Evolutionary conservation across 92 coral and sea anemone genomes (phyloP).

Genomic region (Palythoa grandis): DNA sequence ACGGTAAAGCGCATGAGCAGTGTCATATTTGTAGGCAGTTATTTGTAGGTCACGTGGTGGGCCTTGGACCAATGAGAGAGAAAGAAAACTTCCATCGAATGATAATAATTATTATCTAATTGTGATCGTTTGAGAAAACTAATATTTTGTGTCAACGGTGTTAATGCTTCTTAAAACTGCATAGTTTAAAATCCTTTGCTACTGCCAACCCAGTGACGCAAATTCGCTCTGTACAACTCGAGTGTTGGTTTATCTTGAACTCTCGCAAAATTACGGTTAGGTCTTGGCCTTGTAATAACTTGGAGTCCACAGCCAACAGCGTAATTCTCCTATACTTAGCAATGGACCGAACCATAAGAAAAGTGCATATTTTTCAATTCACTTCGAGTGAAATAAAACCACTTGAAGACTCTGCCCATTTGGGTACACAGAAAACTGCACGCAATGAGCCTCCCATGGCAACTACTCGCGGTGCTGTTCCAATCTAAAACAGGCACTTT

Average conservation of each 20-base stretch:
- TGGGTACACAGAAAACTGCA: too few species aligned
- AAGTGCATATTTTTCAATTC: not conserved
- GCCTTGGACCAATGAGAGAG: too few species aligned
- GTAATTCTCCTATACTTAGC: not conserved
- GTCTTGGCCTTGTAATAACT: not conserved
- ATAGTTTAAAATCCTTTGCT: not conserved
- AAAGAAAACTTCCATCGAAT: too few species aligned
- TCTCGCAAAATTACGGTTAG: not conserved
- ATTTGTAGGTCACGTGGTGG: too few species aligned
- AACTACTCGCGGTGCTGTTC: not conserved
- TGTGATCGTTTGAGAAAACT: too few species aligned
- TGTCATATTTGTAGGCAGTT: too few species aligned
- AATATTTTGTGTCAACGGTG: too few species aligned
- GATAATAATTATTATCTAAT: too few species aligned
- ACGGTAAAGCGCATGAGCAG: too few species aligned
- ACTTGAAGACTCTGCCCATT: too few species aligned
- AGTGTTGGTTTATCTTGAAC: not conserved
- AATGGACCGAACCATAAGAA: not conserved
- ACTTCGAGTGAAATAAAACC: not conserved
- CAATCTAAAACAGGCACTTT: not conserved
- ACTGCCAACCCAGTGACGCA: not conserved
- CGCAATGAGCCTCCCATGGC: not conserved
- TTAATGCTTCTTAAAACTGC: not conserved
- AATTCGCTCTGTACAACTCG: conserved; percentile 9
- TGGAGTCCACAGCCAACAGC: not conserved